Conservation (phyloP, 2,113 vertebrate species). For the Anser brachyrhynchus region DNA sequence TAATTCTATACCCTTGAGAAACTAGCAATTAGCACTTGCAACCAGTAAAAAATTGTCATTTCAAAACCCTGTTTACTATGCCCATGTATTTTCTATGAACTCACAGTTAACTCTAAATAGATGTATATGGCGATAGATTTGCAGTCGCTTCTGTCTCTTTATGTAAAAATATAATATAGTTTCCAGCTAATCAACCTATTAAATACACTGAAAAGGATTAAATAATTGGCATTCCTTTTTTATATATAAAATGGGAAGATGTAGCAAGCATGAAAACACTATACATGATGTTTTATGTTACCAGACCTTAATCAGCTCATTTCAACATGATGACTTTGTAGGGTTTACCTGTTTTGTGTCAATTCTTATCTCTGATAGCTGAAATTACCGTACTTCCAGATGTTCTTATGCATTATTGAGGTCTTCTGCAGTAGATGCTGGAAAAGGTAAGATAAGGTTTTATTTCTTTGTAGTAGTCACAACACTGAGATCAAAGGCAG, state of each 20-base stretch:
- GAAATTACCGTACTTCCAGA: slow-evolving; percentile 88
- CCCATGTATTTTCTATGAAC: slow-evolving; percentile 80
- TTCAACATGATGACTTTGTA: slow-evolving; percentile 85
- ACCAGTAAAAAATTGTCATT: slow-evolving; percentile 89
- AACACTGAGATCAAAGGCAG: slow-evolving; percentile 88
- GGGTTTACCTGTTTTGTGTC: slow-evolving; percentile 89
- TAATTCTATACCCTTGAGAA: slow-evolving; percentile 97
- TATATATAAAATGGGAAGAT: slow-evolving; percentile 74
- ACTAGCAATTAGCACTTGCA: slow-evolving; percentile 90
- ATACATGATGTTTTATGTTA: slow-evolving; percentile 82
- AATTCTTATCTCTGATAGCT: slow-evolving; percentile 88
- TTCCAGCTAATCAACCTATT: slow-evolving; percentile 82
- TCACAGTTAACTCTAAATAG: slow-evolving; percentile 79
- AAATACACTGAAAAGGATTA: slow-evolving; percentile 56
- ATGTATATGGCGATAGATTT: slow-evolving; percentile 70
- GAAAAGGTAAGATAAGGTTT: slow-evolving; percentile 89
- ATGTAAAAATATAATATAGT: slow-evolving; percentile 78
- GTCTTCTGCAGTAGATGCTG: slow-evolving; percentile 87
- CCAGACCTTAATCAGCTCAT: slow-evolving; percentile 87
- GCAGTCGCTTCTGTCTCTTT: slow-evolving; percentile 76
- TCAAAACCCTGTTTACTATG: slow-evolving; percentile 84
- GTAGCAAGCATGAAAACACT: slow-evolving; percentile 71
- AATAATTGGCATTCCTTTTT: slow-evolving; percentile 78
- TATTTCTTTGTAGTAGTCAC: slow-evolving; percentile 87
- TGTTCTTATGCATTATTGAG: slow-evolving; percentile 86